Evolutionary conservation across 2,888 invertebrate species (phyloP), one percentile per base, ranked within the genome.

Genomic region (Carpatolechia fugitivella): DNA sequence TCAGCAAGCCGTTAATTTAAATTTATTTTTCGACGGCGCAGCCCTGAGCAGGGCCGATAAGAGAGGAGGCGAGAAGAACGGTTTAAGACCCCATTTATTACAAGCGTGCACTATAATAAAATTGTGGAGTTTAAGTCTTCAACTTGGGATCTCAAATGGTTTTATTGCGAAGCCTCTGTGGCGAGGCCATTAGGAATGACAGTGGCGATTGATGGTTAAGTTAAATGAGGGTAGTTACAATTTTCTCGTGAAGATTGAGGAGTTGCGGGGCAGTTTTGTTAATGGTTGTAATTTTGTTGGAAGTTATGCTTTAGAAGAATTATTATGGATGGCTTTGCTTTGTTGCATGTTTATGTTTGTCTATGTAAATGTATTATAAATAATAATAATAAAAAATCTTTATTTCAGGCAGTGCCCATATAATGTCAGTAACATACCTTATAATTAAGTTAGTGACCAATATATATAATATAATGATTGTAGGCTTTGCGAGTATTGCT

Each of bases 81-180:
- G 68, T 76, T 78, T 76, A 76, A 70, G 71, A 65, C 69, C 66
- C 68, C 70, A 75, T 57, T 57, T 38, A 54, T 54, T 53, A 51
- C 52, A 54, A 49, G 55, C 52, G 53, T 58, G 58, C 58, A 58
- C 56, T 61, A 54, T 60, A 62, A n/a, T n/a, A n/a, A n/a, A n/a
- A 61, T 64, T 60, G 60, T 62, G 56, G 60, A 57, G 58, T 60
- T 59, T 60, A 38, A 50, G 50, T 54, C 35, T 58, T 59, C 46
- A 58, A 60, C 51, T 60, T 59, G 59, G 58, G 56, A 54, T 55
- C 48, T 29, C 44, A 50, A 59, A 57, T 58, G 58, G 60, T 60
- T 62, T 59, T 57, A 58, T 53, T 55, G 56, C 47, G 30, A 51
- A 41, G 46, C 44, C 50, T 52, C 53, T 54, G 41, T 53, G 54